These are phyloP conservation scores for Phenganax subtilis DNA, from an alignment of 92 coral and sea anemone species.

Conservation along the genomic window DNA sequence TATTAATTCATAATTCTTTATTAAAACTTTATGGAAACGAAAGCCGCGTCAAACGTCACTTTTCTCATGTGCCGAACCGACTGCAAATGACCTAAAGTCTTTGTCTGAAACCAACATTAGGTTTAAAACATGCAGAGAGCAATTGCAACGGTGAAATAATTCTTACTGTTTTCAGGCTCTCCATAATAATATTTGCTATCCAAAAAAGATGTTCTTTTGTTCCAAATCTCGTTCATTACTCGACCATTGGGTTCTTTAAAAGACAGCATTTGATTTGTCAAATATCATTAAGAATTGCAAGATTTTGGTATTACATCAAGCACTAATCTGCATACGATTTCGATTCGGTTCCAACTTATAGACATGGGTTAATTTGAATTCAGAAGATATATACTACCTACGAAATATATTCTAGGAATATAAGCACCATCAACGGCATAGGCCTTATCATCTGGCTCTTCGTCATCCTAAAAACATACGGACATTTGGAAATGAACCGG, in stretches of 20 bases:
- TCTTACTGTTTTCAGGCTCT: slow-evolving; percentile 62
- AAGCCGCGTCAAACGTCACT: no score
- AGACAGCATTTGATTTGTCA: background rate
- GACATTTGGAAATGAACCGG: no score
- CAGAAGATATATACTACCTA: slow-evolving; percentile 48
- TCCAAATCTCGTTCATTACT: slow-evolving; percentile 62
- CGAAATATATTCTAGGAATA: slow-evolving; percentile 73
- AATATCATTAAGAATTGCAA: background rate
- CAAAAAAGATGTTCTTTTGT: slow-evolving; percentile 57
- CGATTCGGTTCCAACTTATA: no score
- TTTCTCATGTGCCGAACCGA: background rate
- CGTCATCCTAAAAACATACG: slow-evolving; percentile 53
- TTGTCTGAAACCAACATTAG: no score
- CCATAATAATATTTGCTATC: slow-evolving; percentile 65
- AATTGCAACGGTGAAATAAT: background rate
- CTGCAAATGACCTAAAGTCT: no score
- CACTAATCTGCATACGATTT: background rate
- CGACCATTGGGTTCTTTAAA: slow-evolving; percentile 56
- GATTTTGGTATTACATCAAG: background rate
- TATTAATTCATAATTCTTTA: no score
- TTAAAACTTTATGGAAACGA: no score
- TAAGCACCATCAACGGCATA: slow-evolving; percentile 84
- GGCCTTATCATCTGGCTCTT: slow-evolving; percentile 89
- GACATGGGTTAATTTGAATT: no score
- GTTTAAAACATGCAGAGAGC: no score